Base-by-base conservation (phyloP, 2,797 vertebrate genomes). In the Anniella stebbinsi region DNA sequence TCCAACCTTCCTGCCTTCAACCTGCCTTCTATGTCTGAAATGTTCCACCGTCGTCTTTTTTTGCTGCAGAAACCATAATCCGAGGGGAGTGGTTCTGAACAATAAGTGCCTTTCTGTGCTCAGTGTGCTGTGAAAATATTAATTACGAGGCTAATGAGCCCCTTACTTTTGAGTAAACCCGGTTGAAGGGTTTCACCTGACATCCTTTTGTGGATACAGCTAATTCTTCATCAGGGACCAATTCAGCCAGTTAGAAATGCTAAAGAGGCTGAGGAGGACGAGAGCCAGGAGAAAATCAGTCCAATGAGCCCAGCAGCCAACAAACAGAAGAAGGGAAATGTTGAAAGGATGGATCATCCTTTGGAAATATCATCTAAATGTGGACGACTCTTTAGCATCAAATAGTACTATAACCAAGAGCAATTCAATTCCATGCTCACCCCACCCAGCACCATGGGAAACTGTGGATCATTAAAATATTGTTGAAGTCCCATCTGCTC, bases 91-190 rank as follows among this genome's bases (percentile, higher is more conserved):
- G 60, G 1, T 6, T 8, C 33, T 13, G n/a, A 67, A 89, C 72
- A 89, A 30, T 54, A 70, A 54, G 25, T 21, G 63, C 25, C 25
- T 72, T 89, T 77, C 73, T 54, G n/a, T 69, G 81, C 15, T 69
- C 88, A 69, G 13, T 76, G 41, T 67, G 72, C 81, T 84, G n/a
- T 84, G 63, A 84, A 84, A 83, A 77, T 89, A 69, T 77, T 77
- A 89, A 89, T 77, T 84, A 89, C 11, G 48, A 33, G 63, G 60
- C n/a, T 76, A 76, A 89, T 67, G 80, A 89, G 72, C 60, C 88
- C 45, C 60, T 84, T 69, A 54, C 60, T 84, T 84, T 89, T 89
- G 88, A 89, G 81, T 89, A 89, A 84, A 84, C 60, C 72, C 10
- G 72, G 45, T 18, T 67, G 60, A 77, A 89, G 73, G 36, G 41